Percentiles rank a stretch among this genome's conserved stretches.
Conservation (phyloP, 2,797 vertebrate genomes). For the Mormyrops boulengeri region DNA sequence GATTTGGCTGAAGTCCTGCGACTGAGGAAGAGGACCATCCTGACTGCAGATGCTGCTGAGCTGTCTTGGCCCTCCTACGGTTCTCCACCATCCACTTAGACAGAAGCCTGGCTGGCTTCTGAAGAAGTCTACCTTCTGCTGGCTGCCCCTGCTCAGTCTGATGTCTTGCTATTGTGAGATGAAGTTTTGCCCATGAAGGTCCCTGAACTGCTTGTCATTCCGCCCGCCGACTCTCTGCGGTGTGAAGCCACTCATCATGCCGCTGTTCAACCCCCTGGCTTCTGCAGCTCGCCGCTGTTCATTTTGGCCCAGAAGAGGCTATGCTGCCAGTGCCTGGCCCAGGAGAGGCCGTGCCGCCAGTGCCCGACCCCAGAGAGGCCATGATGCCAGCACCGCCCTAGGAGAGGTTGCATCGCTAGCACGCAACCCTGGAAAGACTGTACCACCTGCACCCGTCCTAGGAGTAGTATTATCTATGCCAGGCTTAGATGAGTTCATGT, state of each 20-base stretch:
- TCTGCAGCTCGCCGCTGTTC: neutral
- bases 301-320: neutral
- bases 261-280: neutral
- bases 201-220: neutral
- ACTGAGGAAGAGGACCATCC: neutral
- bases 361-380: too few species aligned
- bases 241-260: neutral
- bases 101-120: neutral
- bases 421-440: neutral
- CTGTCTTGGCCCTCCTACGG: neutral
- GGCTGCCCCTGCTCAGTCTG: neutral
- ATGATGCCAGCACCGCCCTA: neutral
- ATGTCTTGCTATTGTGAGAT: neutral
- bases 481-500: too few species aligned
- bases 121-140: neutral
- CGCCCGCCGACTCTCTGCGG: neutral
- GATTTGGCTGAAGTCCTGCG: neutral
- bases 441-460: neutral
- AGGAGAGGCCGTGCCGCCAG: too few species aligned
- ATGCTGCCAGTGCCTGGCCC: neutral
- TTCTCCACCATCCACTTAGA: neutral
- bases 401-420: neutral
- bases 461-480: neutral
- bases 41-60: neutral
- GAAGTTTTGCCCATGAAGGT: neutral